Conservation (phyloP, 23 tunicate species). For the Ascidia mentula region DNA sequence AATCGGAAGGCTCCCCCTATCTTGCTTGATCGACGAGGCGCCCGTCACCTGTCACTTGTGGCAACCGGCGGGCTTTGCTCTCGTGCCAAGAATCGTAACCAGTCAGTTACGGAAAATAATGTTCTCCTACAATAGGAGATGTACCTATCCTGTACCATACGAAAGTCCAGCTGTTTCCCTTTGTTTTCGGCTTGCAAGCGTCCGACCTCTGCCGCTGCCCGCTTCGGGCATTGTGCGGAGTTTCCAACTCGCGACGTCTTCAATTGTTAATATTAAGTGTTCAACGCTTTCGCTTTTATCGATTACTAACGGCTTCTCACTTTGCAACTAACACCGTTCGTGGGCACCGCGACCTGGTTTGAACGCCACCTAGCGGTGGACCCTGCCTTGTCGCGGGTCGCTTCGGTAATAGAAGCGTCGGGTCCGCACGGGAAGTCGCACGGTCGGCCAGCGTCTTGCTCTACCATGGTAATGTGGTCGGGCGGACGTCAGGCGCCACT, state of each 20-base stretch:
- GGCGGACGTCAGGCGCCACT: background rate
- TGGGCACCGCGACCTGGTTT: background rate
- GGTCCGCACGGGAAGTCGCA: background rate
- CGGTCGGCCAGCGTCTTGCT: background rate
- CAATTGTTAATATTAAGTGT: background rate
- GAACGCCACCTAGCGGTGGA: background rate
- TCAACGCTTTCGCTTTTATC: background rate
- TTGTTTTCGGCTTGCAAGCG: background rate
- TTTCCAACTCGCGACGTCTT: background rate
- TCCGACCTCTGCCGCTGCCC: background rate
- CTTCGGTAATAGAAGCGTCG: constrained; percentile 6
- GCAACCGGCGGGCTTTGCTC: constrained; percentile 50
- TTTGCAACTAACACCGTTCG: constrained; percentile 2
- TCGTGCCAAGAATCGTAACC: constrained; percentile 96
- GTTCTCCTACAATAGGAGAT: constrained; percentile 93
- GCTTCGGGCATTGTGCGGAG: background rate
- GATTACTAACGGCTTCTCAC: constrained; percentile 13
- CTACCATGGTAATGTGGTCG: background rate
- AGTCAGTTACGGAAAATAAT: constrained; percentile 72
- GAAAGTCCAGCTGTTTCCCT: background rate
- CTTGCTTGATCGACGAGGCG: constrained; percentile 66
- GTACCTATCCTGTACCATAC: constrained; percentile 19
- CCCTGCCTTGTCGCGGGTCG: background rate
- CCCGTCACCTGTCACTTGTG: constrained; percentile 49
- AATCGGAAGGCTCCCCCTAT: constrained; percentile 68